Percentiles rank a stretch among this genome's conserved stretches.
Conservation (phyloP, 1,140 invertebrate species). For the Agrypnia vestita region DNA sequence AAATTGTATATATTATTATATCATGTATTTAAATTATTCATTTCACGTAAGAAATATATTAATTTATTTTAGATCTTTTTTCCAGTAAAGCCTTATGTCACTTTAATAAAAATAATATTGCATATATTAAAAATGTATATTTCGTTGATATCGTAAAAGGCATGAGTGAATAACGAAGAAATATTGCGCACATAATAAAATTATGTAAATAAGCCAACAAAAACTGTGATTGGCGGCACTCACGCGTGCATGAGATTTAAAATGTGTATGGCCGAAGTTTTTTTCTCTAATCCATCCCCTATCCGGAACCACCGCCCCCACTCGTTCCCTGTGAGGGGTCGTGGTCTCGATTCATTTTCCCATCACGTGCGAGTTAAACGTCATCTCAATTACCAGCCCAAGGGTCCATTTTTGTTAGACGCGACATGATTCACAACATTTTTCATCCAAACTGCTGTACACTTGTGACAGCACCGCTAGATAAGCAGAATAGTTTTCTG, state of each 20-base stretch:
- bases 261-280: neutral
- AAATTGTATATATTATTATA: too few relatives aligned
- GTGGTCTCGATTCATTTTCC: slow-evolving; percentile 51
- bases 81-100: too few relatives aligned
- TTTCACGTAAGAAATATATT: too few relatives aligned
- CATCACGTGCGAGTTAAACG: slow-evolving; percentile 60
- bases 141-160: too few relatives aligned
- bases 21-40: too few relatives aligned
- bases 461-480: slow-evolving; percentile 1
- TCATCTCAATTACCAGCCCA: slow-evolving; percentile 61
- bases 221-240: neutral
- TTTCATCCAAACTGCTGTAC: slow-evolving; percentile 46
- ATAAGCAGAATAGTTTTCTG: slow-evolving; percentile 21
- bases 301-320: neutral
- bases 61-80: too few relatives aligned
- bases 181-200: neutral
- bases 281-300: neutral
- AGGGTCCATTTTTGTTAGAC: slow-evolving; percentile 62
- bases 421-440: slow-evolving; percentile 61
- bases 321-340: slow-evolving; percentile 14
- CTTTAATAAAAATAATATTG: too few relatives aligned
- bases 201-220: too few relatives aligned
- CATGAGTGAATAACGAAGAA: too few relatives aligned
- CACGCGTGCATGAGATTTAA: neutral
- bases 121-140: too few relatives aligned